Evolutionary conservation across 2,113 vertebrate genomes (phyloP).

Genomic region (Festucalex cinctus): DNA sequence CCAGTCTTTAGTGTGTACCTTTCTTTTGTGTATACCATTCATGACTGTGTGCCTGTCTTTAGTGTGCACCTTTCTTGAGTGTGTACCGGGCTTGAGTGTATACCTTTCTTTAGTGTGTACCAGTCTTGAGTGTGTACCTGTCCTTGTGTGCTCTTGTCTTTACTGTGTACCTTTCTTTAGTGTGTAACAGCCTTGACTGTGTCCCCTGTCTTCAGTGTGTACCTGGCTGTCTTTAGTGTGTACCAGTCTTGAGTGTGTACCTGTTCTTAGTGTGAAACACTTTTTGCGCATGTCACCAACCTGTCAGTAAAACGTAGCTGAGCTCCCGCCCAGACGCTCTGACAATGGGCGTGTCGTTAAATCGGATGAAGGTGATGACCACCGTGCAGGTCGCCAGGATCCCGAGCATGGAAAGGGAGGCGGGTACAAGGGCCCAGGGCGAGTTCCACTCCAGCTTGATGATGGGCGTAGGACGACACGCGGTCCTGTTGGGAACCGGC

Average conservation of each 20-base stretch:
- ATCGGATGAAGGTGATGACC: slow-evolving; percentile 73
- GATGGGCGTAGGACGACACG: slow-evolving; percentile 76
- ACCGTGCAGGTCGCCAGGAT: slow-evolving; percentile 73
- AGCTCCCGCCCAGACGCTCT: slow-evolving; percentile 80
- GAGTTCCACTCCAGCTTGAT: slow-evolving; percentile 82
- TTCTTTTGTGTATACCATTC: too few species aligned
- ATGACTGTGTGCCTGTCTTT: too few species aligned
- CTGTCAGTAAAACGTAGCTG: slow-evolving; percentile 76
- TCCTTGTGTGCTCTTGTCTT: too few species aligned
- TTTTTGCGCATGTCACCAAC: slow-evolving; percentile 11
- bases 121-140: too few species aligned
- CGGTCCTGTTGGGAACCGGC: slow-evolving; percentile 71
- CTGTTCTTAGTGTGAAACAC: neutral
- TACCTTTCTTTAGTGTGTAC: too few species aligned
- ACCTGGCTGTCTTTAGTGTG: too few species aligned
- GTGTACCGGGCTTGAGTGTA: too few species aligned
- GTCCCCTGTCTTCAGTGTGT: too few species aligned
- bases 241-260: neutral
- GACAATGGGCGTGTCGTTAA: slow-evolving; percentile 82
- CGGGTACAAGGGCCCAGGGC: slow-evolving; percentile 76
- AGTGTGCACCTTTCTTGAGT: too few species aligned
- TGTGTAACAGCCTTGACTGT: too few species aligned
- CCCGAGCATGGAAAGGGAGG: slow-evolving; percentile 75
- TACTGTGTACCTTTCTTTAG: too few species aligned
- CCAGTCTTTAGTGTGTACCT: too few species aligned